These are phyloP conservation scores for Drosophila formosana DNA, from an alignment of 2,888 invertebrate species.

Conservation along the genomic window DNA sequence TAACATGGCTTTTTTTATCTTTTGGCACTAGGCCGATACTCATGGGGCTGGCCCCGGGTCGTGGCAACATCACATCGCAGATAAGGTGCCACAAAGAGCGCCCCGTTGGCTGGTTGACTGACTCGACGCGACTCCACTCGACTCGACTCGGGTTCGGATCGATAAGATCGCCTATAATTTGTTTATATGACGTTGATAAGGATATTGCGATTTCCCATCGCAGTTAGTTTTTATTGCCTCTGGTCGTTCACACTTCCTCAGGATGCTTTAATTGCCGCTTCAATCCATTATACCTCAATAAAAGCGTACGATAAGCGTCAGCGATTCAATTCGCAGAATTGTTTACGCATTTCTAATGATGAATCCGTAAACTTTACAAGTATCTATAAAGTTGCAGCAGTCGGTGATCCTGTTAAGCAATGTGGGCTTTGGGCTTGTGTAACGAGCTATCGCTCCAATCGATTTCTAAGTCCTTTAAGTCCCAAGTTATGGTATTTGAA, in stretches of 20 bases:
- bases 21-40: constrained; percentile 34
- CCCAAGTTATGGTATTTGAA: constrained; percentile 12
- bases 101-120: constrained; percentile 36
- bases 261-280: constrained; percentile 35
- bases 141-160: not conserved
- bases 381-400: not conserved
- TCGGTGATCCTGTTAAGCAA: not conserved
- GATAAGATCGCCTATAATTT: constrained; percentile 44
- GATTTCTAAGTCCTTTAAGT: constrained; percentile 48
- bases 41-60: constrained; percentile 34
- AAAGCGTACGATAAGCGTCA: constrained; percentile 12
- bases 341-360: not conserved
- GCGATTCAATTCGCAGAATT: constrained; percentile 19
- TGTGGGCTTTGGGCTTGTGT: not conserved
- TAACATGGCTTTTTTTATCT: constrained; percentile 77
- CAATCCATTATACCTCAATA: constrained; percentile 4
- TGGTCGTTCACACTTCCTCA: constrained; percentile 37
- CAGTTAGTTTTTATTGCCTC: not conserved
- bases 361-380: too few relatives aligned
- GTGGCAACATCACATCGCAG: constrained; percentile 48
- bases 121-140: not conserved
- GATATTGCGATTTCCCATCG: constrained; percentile 2
- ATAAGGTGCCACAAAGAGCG: constrained; percentile 52
- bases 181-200: constrained; percentile 38
- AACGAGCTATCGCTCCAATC: constrained; percentile 47